Evolutionary conservation across 2,888 invertebrate genomes (phyloP), one percentile per base, ranked within the genome.

Genomic region (Psylliodes chrysocephalus): DNA sequence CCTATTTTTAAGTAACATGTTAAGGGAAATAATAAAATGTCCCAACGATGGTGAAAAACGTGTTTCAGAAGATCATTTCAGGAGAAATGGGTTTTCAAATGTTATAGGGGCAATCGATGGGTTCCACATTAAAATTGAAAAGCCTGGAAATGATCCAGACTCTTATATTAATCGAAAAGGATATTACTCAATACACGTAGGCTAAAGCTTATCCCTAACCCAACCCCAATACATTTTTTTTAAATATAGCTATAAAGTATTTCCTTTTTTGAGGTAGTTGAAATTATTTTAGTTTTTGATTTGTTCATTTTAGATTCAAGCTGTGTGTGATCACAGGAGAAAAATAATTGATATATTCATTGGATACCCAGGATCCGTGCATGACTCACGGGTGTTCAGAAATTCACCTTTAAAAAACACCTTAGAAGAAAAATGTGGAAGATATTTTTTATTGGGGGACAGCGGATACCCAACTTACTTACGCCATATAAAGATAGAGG

Each of bases 401-500:
- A 63, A 57, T 38, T 61, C 52, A 15, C 52, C 66, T 10, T 40
- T 57, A 35, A 18, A 6, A 28, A 28, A 53, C 12, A 35, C 35
- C 35, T 28, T 63, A 12, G 42, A 57, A 35, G 42, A 63, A 10
- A 62, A 51, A 47, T 65, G 65, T 42, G 65, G 62, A 42, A 51
- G 44, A 18, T 49, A 28, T 28, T 64, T 46, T 40, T 18, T 67
- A 18, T 12, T 63, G 12, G 68, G 52, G 8, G 68, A 68, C 33
- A 67, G 67, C 55, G 33, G 33, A 3, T 33, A 33, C 10, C 68
- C 63, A 42, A 55, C 12, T 49, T 67, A 59, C 19, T 68, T 25
- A 68, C 66, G 2, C 66, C 68, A 22, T 67, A 42, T 40, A 67
- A 57, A 60, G 68, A 68, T 35, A 57, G 64, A 46, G 66, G 69